Conservation (phyloP, 2,888 invertebrate species). For the Caenorhabditis plicata region DNA sequence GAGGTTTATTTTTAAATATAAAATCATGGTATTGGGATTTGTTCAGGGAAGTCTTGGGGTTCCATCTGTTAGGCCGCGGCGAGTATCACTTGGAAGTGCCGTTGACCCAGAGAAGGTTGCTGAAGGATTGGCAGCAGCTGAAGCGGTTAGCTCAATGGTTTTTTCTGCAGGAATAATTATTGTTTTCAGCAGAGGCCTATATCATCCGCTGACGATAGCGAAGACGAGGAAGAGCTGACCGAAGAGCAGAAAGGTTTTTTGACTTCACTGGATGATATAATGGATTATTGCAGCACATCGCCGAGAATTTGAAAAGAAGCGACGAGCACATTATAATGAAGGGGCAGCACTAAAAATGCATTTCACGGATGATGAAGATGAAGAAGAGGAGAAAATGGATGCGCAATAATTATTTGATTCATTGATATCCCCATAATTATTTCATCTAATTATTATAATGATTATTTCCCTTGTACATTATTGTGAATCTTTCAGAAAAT, state of each 20-base stretch:
- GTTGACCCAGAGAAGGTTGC: constrained; percentile 55
- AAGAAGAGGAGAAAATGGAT: constrained; percentile 80
- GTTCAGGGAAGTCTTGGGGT: constrained; percentile 10
- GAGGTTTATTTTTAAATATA: constrained; percentile 44
- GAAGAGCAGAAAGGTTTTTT: constrained; percentile 50
- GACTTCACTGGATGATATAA: not conserved
- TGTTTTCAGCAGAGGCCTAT: constrained; percentile 6
- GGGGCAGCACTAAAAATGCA: constrained; percentile 89
- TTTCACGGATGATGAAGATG: constrained; percentile 78
- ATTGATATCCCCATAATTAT: too few relatives aligned
- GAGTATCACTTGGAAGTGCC: constrained; percentile 58
- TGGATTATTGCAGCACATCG: constrained; percentile 49
- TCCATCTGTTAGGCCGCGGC: constrained; percentile 28
- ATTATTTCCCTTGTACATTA: too few relatives aligned
- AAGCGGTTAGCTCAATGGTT: constrained; percentile 2
- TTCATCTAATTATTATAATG: too few relatives aligned
- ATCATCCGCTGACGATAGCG: constrained; percentile 42
- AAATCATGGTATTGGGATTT: not conserved
- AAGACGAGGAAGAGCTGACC: constrained; percentile 49
- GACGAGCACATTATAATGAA: constrained; percentile 96
- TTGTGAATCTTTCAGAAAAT: too few relatives aligned
- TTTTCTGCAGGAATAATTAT: not conserved
- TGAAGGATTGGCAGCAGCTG: constrained; percentile 24
- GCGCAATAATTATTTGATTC: too few relatives aligned
- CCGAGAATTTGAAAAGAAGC: constrained; percentile 79